Evolutionary conservation across 2,888 invertebrate genomes (phyloP), one percentile per base, ranked within the genome.

Genomic region (Rhyacophila evoluta): DNA sequence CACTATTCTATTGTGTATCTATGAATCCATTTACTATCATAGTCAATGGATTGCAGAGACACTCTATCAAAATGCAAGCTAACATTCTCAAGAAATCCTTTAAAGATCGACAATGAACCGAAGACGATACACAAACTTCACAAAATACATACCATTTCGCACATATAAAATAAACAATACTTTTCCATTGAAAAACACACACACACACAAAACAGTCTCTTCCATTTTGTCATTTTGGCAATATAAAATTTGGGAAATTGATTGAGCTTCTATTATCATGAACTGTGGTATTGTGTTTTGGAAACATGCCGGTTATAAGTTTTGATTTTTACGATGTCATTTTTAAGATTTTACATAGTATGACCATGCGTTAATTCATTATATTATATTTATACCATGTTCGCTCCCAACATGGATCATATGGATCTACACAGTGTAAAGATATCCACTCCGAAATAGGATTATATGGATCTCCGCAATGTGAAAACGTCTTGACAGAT

Each of bases 181-280:
- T 10, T 19, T 19, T 8, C 55, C 19, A n/a, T 55, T 10, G 15
- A 25, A 55, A 19, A 76, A 55, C 41, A 4, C n/a, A 25, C 29
- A 39, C 75, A 70, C 70, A 67, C 68, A 77, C 27, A 28, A 68
- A 25, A n/a, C 11, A 19, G 28, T 19, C 41, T 41, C 37, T 37
- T 72, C 37, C 72, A 28, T 67, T 72, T 29, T 28, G 33, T 27
- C 72, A 28, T 67, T 72, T 29, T 28, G 33, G 69, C 70, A 70
- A 78, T 39, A 74, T 74, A 71, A 71, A 74, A 75, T 71, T 78
- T 55, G 38, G 37, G 36, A 37, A 69, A 72, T 74, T 74, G 73
- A 78, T 78, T 78, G 74, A 37, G 55, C 28, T 25, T 25, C 74
- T 19, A 41, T 77, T 78, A 78, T 75, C 15, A 78, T 78, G 74